Conservation (phyloP, 2,888 invertebrate genomes). For the Lordiphosa andalusiaca region DNA sequence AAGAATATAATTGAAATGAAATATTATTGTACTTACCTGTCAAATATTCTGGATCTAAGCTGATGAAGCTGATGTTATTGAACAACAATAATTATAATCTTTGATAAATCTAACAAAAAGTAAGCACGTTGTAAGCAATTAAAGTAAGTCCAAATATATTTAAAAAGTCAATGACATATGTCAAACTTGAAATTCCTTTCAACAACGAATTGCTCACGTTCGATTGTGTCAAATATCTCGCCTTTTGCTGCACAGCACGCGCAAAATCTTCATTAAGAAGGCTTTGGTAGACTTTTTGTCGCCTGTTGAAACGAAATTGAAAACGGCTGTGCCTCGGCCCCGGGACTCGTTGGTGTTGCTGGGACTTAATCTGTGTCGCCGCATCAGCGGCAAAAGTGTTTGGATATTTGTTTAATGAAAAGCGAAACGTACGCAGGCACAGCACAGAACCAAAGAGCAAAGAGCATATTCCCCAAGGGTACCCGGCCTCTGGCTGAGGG, state of each 20-base stretch:
- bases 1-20: too few species aligned
- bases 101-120: too few species aligned
- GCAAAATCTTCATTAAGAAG: constrained; percentile 41
- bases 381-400: constrained; percentile 72
- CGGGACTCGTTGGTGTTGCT: constrained; percentile 29
- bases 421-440: constrained; percentile 60
- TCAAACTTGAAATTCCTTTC: too few species aligned
- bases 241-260: constrained; percentile 20
- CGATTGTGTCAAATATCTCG: constrained; percentile 7
- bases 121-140: too few species aligned
- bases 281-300: constrained; percentile 63
- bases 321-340: constrained; percentile 23
- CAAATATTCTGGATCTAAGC: too few species aligned
- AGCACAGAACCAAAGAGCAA: constrained; percentile 3
- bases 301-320: constrained; percentile 45
- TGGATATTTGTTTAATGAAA: constrained; percentile 74
- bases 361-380: constrained; percentile 60
- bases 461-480: constrained; percentile 3
- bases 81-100: too few species aligned
- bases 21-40: too few species aligned
- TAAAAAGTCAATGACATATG: too few species aligned
- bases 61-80: too few species aligned
- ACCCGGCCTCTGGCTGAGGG: constrained; percentile 3
- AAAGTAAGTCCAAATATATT: too few species aligned
- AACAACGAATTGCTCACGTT: neutral